Base-by-base conservation (phyloP, 2,113 vertebrate species). In the Ramphastos sulfuratus region DNA sequence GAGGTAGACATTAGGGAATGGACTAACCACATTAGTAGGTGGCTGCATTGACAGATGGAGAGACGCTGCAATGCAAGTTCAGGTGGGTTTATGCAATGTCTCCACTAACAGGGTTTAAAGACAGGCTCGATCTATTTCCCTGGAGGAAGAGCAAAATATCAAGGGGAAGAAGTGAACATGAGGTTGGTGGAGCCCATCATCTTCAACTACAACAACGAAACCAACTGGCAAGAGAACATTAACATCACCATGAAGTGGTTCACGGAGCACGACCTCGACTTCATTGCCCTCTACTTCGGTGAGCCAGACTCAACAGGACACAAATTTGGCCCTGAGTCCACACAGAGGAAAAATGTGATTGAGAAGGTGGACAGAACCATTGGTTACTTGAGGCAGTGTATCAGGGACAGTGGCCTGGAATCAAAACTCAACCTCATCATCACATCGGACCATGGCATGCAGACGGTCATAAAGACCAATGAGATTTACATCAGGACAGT, bases 401-500 rank as follows among this genome's bases (percentile, higher is more conserved):
- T 98, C 52, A 9, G 4, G 63, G 85, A 94, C 0, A 93, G 96
- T 0, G 92, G 94, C 73, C 95, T 99, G 60, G 88, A 96, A 1
- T 25, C 95, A 33, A 82, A 30, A 4, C 98, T 99, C 73, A 98
- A 99, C 93, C 93, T 99, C 31, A 98, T 99, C 92, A 82, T 99
- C 94, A 99, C 98, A 0, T 97, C 99, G 0, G 98, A 99, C 97
- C 99, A 99, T 0, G 99, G 99, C 94, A 99, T 99, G 99, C 92
- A 91, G 46, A 97, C 96, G 0, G 96, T 99, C 15, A 19, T 96
- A 7, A 97, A 95, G 80, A 73, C 82, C 2, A 5, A 98, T 0
- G 96, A 98, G 88, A 98, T 99, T 20, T 73, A 97, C 63, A 63
- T 99, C 19, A 37, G 30, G 4, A 46, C 28, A 2, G 55, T 99